Conservation (phyloP, 2,888 invertebrate species). For the Rhamphomyia laevipes region DNA sequence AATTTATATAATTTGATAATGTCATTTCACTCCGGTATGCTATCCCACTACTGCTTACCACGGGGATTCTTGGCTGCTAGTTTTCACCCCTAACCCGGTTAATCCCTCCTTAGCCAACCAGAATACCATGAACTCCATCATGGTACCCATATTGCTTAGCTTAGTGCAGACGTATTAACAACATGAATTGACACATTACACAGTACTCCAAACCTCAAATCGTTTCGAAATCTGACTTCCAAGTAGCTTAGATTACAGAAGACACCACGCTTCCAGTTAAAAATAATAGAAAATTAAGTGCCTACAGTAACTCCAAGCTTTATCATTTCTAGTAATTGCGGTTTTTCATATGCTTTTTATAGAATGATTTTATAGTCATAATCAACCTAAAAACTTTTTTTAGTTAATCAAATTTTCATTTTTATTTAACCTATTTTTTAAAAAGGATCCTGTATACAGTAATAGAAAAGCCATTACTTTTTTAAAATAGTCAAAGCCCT, state of each 20-base stretch:
- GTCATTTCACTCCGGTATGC: conserved; percentile 91
- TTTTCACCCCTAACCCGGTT: conserved; percentile 98
- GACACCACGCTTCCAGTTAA: conserved; percentile 91
- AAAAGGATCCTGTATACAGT: too few species aligned
- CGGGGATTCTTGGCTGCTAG: conserved; percentile 99
- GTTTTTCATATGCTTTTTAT: too few species aligned
- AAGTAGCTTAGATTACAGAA: conserved; percentile 96
- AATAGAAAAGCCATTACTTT: too few species aligned
- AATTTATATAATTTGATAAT: too few species aligned
- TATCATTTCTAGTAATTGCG: too few species aligned
- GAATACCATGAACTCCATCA: conserved; percentile 71
- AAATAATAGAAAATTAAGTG: too few species aligned
- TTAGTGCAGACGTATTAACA: conserved; percentile 94
- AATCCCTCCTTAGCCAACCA: conserved; percentile 96
- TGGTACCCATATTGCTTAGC: conserved; percentile 90
- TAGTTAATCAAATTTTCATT: too few species aligned
- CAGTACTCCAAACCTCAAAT: conserved; percentile 82
- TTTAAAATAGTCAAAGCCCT: too few species aligned
- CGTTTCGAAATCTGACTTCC: conserved; percentile 87
- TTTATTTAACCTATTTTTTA: too few species aligned
- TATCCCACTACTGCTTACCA: conserved; percentile 97
- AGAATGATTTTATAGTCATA: too few species aligned
- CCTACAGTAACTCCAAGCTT: too few species aligned
- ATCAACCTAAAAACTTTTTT: too few species aligned
- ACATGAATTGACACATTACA: conserved; percentile 45